Evolutionary conservation across 2,797 vertebrate genomes (phyloP).

Genomic region (Mergus octosetaceus): DNA sequence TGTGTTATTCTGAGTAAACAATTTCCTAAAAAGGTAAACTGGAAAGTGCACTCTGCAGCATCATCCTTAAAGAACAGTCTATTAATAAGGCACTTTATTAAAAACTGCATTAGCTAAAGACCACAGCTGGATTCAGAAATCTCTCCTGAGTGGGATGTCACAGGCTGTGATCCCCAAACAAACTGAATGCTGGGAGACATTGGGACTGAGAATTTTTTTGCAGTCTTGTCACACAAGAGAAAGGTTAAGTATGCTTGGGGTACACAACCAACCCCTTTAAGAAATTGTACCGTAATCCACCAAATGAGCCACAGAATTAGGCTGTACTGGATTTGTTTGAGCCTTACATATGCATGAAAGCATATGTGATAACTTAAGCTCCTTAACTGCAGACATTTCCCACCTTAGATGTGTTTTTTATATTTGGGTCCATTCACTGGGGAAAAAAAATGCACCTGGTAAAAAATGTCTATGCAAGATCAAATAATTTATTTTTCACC

Average conservation of each 20-base stretch:
- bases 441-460: not conserved
- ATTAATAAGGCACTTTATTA: not conserved
- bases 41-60: not conserved
- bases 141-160: not conserved
- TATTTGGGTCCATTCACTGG: not conserved
- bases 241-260: not conserved
- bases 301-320: not conserved
- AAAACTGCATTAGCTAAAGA: not conserved
- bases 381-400: not conserved
- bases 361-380: not conserved
- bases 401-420: not conserved
- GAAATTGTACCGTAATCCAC: not conserved
- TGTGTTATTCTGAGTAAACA: not conserved
- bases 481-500: not conserved
- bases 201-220: not conserved
- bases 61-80: not conserved
- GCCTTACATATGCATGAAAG: not conserved
- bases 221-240: not conserved
- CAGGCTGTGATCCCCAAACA: not conserved
- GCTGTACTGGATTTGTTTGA: not conserved
- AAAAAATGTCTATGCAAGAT: not conserved
- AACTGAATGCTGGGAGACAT: not conserved
- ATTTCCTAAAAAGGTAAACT: not conserved
- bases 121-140: not conserved
- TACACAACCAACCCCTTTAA: not conserved